Base-by-base conservation (phyloP, 2,797 vertebrate species). In the Smutsia gigantea region DNA sequence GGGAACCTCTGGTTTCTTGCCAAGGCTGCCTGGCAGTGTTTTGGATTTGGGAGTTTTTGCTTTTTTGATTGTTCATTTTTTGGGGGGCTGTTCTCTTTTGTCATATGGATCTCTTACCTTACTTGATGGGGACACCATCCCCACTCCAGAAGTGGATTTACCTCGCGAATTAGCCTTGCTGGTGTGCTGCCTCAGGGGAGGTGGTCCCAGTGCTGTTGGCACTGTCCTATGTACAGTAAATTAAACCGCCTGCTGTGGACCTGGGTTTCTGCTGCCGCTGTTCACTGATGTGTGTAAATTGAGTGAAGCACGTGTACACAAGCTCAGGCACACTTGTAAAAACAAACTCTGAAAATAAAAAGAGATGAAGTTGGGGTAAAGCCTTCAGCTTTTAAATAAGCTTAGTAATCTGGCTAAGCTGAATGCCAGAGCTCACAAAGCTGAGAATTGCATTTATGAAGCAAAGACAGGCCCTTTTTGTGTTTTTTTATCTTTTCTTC, bases 211-310 rank as follows among this genome's bases (percentile, higher is more conserved):
- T 93, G 69, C 34, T 90, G 4, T 51, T 85, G 95, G 77, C 90
- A 97, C 95, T 94, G 92, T 94, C 95, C 96, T 92, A 96, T 96
- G 89, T 85, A 85, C 94, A 96, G 96, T 97, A 98, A 98, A 98
- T 98, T 98, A 98, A 98, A 34, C 93, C 91, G 74, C 98, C 97
- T 96, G 98, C 98, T 97, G 97, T 72, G 95, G 88, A 68, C 92
- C 96, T 96, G 89, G 87, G 82, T 95, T 78, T 25, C 93, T 93
- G 93, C 95, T 94, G 96, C 97, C 86, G 49, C 98, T 96, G 96
- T 92, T 97, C 98, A 97, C 5, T 98, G 96, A 87, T 97, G 95
- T 98, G 95, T 98, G 93, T 96, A 97, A 98, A 98, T 90, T 97
- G 95, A 97, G 94, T 88, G 91, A 96, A 94, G 94, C 96, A 61